These are phyloP conservation scores for Chaunax sp. DNA, from an alignment of 2,797 vertebrate genomes.

Conservation along the genomic window DNA sequence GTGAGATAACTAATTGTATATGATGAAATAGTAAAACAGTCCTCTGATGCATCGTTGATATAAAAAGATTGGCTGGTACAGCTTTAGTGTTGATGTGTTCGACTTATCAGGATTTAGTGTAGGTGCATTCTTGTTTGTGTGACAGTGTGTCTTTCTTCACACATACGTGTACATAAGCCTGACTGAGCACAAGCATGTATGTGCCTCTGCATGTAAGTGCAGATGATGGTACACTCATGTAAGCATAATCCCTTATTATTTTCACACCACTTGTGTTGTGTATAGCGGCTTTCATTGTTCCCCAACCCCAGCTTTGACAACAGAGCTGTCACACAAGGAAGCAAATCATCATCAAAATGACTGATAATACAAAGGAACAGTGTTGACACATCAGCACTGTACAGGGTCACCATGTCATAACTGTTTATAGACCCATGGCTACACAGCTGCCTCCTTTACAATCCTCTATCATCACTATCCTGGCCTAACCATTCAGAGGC, in stretches of 20 bases:
- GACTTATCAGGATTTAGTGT: not conserved
- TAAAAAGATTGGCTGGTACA: too few species aligned
- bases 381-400: slow-evolving; percentile 70
- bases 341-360: slow-evolving; percentile 50
- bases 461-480: slow-evolving; percentile 60
- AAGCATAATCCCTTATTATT: slow-evolving; percentile 39
- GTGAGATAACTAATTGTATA: too few species aligned
- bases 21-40: too few species aligned
- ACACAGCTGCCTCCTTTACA: slow-evolving; percentile 69
- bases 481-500: not conserved
- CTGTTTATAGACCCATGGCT: slow-evolving; percentile 63
- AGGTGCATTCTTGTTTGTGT: slow-evolving; percentile 11
- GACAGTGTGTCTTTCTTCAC: slow-evolving; percentile 20
- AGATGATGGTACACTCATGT: slow-evolving; percentile 17
- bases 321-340: slow-evolving; percentile 65
- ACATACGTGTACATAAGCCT: slow-evolving; percentile 6
- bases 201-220: slow-evolving; percentile 34
- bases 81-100: not conserved
- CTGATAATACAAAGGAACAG: slow-evolving; percentile 65
- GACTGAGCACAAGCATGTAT: slow-evolving; percentile 36
- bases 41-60: too few species aligned
- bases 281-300: slow-evolving; percentile 31
- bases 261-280: slow-evolving; percentile 41
- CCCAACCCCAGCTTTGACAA: slow-evolving; percentile 36
- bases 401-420: slow-evolving; percentile 61